Conservation (phyloP, 2,113 vertebrate species). For the Hypanus sabinus region DNA sequence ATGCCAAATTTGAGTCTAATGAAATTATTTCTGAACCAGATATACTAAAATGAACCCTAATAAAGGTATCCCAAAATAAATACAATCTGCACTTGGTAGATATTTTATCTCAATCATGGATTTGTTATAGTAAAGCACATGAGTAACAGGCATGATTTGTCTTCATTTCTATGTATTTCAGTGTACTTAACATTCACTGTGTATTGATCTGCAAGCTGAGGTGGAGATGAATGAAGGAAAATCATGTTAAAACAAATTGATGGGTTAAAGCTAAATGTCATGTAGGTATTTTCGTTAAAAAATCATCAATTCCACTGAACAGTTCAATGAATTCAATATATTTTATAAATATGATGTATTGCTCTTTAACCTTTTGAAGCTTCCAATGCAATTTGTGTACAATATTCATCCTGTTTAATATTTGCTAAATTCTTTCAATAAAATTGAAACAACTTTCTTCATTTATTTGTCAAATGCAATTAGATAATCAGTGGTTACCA, state of each 20-base stretch:
- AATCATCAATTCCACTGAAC: background rate
- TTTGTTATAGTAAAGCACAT: background rate
- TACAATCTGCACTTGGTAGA: background rate
- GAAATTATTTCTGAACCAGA: background rate
- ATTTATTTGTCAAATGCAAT: background rate
- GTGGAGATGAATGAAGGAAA: background rate
- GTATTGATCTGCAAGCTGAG: background rate
- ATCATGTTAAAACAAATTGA: background rate
- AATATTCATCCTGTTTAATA: background rate
- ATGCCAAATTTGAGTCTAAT: background rate
- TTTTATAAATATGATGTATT: background rate
- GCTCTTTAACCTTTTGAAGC: background rate
- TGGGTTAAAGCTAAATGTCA: background rate
- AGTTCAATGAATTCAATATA: background rate
- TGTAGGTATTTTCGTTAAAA: background rate
- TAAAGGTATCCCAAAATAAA: background rate
- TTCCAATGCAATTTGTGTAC: background rate
- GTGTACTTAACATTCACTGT: background rate
- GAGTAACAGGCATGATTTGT: background rate
- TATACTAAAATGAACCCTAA: background rate
- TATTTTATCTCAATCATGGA: background rate
- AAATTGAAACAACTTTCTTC: background rate
- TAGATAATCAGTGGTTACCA: background rate
- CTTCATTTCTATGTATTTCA: background rate
- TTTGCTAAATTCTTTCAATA: background rate